Evolutionary conservation across 2,113 vertebrate species (phyloP), one percentile per base, ranked within the genome.

Genomic region (Crotalus tigris): DNA sequence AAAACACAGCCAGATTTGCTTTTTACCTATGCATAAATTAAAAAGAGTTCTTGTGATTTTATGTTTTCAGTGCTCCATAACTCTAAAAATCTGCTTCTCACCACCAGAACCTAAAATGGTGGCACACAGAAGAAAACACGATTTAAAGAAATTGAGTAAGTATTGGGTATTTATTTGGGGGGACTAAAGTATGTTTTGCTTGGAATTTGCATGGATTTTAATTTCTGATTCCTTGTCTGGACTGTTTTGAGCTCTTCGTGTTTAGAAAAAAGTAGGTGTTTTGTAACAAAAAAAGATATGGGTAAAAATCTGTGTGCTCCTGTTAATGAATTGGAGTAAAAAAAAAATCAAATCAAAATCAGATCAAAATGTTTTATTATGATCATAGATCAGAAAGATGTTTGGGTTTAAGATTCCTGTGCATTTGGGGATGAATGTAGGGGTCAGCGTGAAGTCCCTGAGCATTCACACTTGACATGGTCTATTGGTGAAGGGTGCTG

Each of bases 41-140:
- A 44, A 10, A 75, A 24, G 19, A 58, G 15, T 64, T 85, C n/a
- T 12, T 26, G 5, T 29, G 11, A 44, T 51, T 92, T 21, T 90
- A 2, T 19, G n/a, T 46, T 88, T 93, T 24, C 87, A 93, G 93
- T 92, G 91, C 33, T 89, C 88, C 57, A 64, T 92, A 19, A 90
- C 49, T 33, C 5, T 93, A 8, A 90, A 53, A 49, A 5, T 59
- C n/a, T 85, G 46, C 87, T 89, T 86, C 75, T 55, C 49, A 0
- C 91, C 93, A 11, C 88, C 49, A 1, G 75, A 92, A 57, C 57
- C 81, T 55, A 5, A 24, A 55, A 12, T 33, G 3, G 24, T 46
- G 1, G 0, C 0, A 7, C 69, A n/a, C 19, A 3, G 24, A 17
- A 54, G 24, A 33, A 92, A 69, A 54, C 7, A 85, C 6, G 46